Conservation (phyloP, 2,113 vertebrate genomes). For the Rhipidura dahli region DNA sequence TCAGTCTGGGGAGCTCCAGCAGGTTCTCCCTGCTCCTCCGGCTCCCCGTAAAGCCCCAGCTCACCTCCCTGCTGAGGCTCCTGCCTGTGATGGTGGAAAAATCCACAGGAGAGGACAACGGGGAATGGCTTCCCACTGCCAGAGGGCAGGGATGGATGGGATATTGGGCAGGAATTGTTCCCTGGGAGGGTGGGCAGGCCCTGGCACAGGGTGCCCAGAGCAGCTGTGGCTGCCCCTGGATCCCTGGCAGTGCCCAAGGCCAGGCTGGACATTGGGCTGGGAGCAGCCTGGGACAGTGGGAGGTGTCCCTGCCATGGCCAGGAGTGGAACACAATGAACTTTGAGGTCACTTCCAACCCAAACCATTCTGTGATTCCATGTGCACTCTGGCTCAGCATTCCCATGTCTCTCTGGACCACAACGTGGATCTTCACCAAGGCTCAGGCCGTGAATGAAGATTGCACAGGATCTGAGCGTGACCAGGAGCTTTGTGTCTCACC, state of each 20-base stretch:
- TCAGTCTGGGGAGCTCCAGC: background rate
- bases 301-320: background rate
- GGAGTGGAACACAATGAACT: fast-evolving
- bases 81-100: background rate
- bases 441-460: background rate
- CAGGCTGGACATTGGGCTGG: fast-evolving
- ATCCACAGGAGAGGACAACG: background rate
- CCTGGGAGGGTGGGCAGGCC: background rate
- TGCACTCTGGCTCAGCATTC: background rate
- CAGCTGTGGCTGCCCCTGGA: background rate
- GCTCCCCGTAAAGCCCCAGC: background rate
- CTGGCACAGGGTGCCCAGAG: background rate
- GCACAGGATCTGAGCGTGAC: background rate
- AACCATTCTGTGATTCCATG: background rate
- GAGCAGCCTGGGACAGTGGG: fast-evolving
- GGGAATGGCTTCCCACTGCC: background rate
- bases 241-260: background rate
- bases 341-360: background rate
- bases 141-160: background rate
- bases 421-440: background rate
- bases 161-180: background rate
- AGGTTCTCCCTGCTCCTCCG: background rate
- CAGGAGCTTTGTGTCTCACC: background rate
- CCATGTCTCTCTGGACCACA: background rate
- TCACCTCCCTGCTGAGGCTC: background rate